phyloP scores from a whole-genome alignment of 2,113 vertebrate genomes.

The Pterophyllum scalare region DNA sequence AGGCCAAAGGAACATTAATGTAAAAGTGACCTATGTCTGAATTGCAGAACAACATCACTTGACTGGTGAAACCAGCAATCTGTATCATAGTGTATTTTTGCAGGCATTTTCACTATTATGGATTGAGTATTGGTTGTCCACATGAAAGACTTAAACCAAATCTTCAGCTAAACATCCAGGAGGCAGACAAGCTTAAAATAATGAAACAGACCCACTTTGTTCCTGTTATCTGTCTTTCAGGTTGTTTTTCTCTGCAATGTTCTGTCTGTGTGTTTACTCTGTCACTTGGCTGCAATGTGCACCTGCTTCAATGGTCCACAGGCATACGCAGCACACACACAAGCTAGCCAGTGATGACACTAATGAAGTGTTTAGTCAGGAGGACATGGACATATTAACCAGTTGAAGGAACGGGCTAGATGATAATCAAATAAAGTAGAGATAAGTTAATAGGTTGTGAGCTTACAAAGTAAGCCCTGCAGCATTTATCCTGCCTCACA shows the following conservation, averaged over 20 bases:
- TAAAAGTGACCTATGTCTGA: too few species aligned
- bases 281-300: slow-evolving; percentile 39
- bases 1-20: too few species aligned
- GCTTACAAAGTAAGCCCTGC: slow-evolving; percentile 28
- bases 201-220: not conserved
- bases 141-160: not conserved
- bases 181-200: not conserved
- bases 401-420: slow-evolving; percentile 45
- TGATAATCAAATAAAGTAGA: slow-evolving; percentile 64
- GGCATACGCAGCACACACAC: slow-evolving; percentile 28
- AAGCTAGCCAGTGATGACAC: slow-evolving; percentile 58
- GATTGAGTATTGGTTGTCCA: not conserved
- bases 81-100: not conserved
- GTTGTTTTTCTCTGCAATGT: slow-evolving; percentile 49
- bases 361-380: slow-evolving; percentile 64
- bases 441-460: slow-evolving; percentile 65
- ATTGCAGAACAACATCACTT: too few species aligned
- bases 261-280: slow-evolving; percentile 57
- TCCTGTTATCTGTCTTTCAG: slow-evolving; percentile 19
- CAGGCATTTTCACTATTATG: not conserved
- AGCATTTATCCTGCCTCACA: slow-evolving; percentile 30
- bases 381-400: slow-evolving; percentile 62
- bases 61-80: too few species aligned
- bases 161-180: not conserved
- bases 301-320: slow-evolving; percentile 43